phyloP scores from a whole-genome alignment of 2,888 invertebrate genomes.

The Spilosoma lubricipeda region DNA sequence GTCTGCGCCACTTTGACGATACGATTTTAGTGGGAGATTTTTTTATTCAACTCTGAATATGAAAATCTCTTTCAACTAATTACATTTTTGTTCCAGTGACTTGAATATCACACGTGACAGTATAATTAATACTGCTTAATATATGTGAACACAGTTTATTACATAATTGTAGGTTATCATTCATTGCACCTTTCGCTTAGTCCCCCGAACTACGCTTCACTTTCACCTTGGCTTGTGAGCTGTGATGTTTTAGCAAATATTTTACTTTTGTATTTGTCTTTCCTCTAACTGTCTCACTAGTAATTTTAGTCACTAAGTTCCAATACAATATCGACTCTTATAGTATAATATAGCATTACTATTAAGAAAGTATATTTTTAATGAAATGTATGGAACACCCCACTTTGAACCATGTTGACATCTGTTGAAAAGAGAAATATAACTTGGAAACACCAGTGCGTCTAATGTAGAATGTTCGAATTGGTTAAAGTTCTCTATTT shows the following conservation, averaged over 20 bases:
- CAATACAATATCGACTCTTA: constrained; percentile 65
- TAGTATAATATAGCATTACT: constrained; percentile 58
- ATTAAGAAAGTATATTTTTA: constrained; percentile 58
- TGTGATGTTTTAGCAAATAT: constrained; percentile 80
- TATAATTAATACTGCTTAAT: constrained; percentile 45
- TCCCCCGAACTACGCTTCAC: constrained; percentile 66
- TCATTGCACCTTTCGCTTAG: constrained; percentile 73
- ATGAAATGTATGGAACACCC: constrained; percentile 47
- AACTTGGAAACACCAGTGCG: constrained; percentile 41
- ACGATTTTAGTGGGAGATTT: constrained; percentile 82
- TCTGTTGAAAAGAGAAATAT: constrained; percentile 33
- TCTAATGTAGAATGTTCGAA: constrained; percentile 53
- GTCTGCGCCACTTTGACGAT: constrained; percentile 72
- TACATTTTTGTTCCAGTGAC: constrained; percentile 67
- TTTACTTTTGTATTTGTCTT: constrained; percentile 67
- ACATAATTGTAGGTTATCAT: constrained; percentile 69
- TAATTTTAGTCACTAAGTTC: constrained; percentile 76
- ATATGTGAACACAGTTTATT: constrained; percentile 48
- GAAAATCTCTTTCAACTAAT: constrained; percentile 84
- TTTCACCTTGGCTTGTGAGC: constrained; percentile 79
- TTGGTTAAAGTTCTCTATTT: constrained; percentile 79
- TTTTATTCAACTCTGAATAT: constrained; percentile 77
- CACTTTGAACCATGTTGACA: constrained; percentile 39
- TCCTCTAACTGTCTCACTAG: constrained; percentile 68
- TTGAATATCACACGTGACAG: constrained; percentile 49